These are phyloP conservation scores for Tragelaphus buxtoni DNA, from an alignment of 2,113 vertebrate genomes.

Conservation along the genomic window DNA sequence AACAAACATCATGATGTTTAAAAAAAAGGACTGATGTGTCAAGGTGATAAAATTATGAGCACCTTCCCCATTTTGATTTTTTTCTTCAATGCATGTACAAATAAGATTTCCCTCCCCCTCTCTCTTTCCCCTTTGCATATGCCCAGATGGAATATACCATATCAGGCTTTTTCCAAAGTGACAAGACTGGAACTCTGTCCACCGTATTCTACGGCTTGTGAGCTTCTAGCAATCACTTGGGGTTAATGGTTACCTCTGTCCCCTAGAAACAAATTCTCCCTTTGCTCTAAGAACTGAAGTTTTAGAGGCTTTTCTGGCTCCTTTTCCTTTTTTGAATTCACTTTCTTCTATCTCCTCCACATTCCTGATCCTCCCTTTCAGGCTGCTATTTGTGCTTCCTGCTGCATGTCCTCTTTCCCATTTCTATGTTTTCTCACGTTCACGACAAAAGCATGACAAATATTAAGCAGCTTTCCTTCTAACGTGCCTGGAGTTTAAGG, in stretches of 20 bases:
- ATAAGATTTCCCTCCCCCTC: background rate
- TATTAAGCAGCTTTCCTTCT: background rate
- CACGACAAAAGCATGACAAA: background rate
- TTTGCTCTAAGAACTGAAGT: background rate
- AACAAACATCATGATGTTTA: background rate
- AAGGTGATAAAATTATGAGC: background rate
- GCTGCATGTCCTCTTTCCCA: background rate
- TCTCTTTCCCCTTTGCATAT: background rate
- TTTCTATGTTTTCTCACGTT: background rate
- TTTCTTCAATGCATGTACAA: background rate
- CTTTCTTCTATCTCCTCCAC: background rate
- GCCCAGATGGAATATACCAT: background rate
- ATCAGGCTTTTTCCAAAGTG: background rate
- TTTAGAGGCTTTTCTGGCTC: background rate
- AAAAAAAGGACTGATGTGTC: background rate
- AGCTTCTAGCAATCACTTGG: background rate
- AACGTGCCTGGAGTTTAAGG: background rate
- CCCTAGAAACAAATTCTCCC: background rate
- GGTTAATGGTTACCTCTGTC: background rate
- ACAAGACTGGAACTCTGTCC: background rate
- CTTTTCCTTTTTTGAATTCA: background rate
- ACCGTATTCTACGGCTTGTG: background rate
- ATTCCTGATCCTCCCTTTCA: background rate
- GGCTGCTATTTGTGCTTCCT: background rate
- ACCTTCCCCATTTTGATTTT: background rate